Percentiles rank a stretch among this genome's conserved stretches.
Evolutionary conservation across 2,113 vertebrate genomes (phyloP).

Genomic region (Struthidea cinerea): DNA sequence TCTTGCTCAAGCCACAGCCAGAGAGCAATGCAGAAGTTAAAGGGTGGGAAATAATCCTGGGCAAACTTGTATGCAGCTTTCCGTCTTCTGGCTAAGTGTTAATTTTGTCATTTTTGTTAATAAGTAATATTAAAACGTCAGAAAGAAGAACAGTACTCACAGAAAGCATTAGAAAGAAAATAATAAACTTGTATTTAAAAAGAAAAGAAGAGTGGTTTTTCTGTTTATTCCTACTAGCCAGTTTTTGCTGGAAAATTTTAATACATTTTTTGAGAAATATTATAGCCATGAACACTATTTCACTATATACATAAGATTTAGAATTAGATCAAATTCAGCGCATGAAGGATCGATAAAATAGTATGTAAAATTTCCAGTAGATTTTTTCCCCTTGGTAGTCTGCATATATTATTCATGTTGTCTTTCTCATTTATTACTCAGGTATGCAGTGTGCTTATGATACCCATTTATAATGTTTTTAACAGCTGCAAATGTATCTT

Average conservation of each 20-base stretch:
- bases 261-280: background rate
- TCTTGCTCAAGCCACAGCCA: background rate
- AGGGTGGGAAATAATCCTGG: background rate
- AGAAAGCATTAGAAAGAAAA: background rate
- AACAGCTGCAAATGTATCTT: background rate
- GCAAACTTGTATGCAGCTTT: background rate
- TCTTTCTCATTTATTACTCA: background rate
- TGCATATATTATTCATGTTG: background rate
- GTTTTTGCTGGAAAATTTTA: background rate
- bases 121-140: background rate
- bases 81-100: background rate
- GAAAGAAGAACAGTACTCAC: background rate
- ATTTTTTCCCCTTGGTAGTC: background rate
- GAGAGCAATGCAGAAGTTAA: background rate
- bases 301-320: background rate
- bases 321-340: background rate
- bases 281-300: background rate
- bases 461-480: background rate
- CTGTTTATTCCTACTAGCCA: background rate
- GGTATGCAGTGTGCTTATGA: background rate
- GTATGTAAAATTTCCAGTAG: background rate
- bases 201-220: background rate
- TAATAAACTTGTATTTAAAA: background rate
- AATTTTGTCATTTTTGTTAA: background rate
- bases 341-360: background rate